Conservation (phyloP, 2,888 invertebrate genomes). For the Tetheella fluctuosa region DNA sequence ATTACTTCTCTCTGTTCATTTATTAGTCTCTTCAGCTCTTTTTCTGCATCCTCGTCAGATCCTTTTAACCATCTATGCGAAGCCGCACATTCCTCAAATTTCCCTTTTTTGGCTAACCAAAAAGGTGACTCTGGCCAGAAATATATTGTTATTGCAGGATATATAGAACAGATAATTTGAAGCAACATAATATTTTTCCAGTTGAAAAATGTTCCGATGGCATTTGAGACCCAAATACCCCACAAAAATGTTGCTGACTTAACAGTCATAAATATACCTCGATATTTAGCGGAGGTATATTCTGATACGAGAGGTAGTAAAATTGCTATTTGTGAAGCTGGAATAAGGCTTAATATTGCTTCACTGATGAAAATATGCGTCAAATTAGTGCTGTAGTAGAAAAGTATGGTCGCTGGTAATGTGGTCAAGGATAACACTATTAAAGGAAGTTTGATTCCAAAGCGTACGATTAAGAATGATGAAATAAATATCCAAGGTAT, state of each 20-base stretch:
- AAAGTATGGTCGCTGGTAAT: slow-evolving; percentile 19
- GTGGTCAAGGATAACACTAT: too few species aligned
- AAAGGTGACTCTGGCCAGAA: slow-evolving; percentile 38
- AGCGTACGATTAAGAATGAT: too few species aligned
- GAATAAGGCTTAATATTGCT: slow-evolving; percentile 23
- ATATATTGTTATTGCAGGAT: slow-evolving; percentile 20
- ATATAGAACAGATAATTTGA: slow-evolving; percentile 22
- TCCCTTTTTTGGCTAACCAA: slow-evolving; percentile 33
- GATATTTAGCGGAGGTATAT: slow-evolving; percentile 29
- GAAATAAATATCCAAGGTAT: too few species aligned
- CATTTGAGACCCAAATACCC: slow-evolving; percentile 31
- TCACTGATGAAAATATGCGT: slow-evolving; percentile 29
- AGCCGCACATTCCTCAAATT: slow-evolving; percentile 29
- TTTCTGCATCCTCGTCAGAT: not conserved
- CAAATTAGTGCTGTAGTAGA: slow-evolving; percentile 26
- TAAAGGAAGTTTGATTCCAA: too few species aligned
- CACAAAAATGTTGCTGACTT: slow-evolving; percentile 30
- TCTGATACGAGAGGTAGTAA: slow-evolving; percentile 31
- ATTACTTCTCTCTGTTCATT: not conserved
- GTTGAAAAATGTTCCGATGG: slow-evolving; percentile 29
- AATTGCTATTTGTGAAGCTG: slow-evolving; percentile 19
- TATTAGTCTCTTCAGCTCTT: not conserved
- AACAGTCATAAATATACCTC: slow-evolving; percentile 29
- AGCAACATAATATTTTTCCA: slow-evolving; percentile 31
- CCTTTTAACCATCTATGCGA: slow-evolving; percentile 11